These are phyloP conservation scores for Nyctalus aviator DNA, from an alignment of 2,797 vertebrate species.

Conservation along the genomic window DNA sequence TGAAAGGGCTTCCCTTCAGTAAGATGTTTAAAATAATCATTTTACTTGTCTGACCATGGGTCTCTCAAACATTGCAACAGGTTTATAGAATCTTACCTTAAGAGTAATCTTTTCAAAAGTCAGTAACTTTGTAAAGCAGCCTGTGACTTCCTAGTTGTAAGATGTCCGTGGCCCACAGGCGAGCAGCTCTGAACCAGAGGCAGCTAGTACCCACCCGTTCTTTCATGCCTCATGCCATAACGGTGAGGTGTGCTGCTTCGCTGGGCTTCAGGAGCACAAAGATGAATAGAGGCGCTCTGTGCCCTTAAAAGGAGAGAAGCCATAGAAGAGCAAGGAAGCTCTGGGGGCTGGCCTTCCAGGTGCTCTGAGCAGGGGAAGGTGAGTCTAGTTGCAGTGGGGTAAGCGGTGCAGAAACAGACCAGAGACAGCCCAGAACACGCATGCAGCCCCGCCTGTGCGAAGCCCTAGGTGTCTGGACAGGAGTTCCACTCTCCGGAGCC, in stretches of 20 bases:
- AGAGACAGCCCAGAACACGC: neutral
- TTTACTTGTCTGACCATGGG: neutral
- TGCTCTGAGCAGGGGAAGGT: neutral
- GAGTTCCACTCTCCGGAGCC: neutral
- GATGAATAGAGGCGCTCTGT: neutral
- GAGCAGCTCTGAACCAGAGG: slow-evolving; percentile 33
- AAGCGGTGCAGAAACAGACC: neutral
- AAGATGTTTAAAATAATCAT: slow-evolving; percentile 46
- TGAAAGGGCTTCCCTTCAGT: neutral
- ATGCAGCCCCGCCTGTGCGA: neutral
- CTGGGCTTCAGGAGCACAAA: neutral
- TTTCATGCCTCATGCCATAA: neutral
- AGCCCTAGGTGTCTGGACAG: neutral
- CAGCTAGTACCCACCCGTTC: neutral
- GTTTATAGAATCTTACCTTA: slow-evolving; percentile 24
- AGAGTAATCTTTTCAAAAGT: neutral
- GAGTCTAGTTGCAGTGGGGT: neutral
- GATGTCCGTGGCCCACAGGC: neutral
- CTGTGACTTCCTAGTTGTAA: slow-evolving; percentile 12
- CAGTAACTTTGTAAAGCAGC: slow-evolving; percentile 1
- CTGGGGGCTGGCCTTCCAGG: neutral
- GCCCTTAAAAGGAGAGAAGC: neutral
- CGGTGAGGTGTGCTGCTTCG: neutral
- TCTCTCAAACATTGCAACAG: slow-evolving; percentile 42
- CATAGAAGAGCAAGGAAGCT: neutral